phyloP scores from a whole-genome alignment of 2,113 vertebrate species.

The Polypterus senegalus region DNA sequence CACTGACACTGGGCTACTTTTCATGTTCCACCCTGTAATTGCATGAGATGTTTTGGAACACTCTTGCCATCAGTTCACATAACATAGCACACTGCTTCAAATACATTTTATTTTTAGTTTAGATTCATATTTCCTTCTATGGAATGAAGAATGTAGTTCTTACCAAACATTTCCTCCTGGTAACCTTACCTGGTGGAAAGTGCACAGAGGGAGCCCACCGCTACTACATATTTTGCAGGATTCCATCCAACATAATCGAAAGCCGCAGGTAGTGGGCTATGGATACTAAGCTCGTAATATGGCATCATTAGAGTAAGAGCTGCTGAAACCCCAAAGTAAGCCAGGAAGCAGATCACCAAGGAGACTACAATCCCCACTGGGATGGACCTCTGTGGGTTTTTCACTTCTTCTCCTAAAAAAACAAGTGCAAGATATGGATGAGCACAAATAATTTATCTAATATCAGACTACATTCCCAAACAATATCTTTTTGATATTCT shows the following conservation, averaged over 20 bases:
- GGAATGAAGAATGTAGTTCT: too few relatives aligned
- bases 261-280: constrained; percentile 60
- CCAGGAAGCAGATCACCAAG: constrained; percentile 70
- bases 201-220: constrained; percentile 58
- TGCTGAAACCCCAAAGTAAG: constrained; percentile 69
- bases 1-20: too few relatives aligned
- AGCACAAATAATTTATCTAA: background rate
- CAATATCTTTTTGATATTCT: background rate
- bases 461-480: background rate
- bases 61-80: too few relatives aligned
- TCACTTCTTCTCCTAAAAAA: constrained; percentile 66
- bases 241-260: constrained; percentile 62
- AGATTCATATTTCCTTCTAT: too few relatives aligned
- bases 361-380: constrained; percentile 63
- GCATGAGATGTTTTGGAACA: too few relatives aligned
- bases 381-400: constrained; percentile 63
- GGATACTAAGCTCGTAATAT: constrained; percentile 56
- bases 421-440: too few relatives aligned
- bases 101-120: too few relatives aligned
- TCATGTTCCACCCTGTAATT: too few relatives aligned
- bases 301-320: constrained; percentile 79
- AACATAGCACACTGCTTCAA: too few relatives aligned
- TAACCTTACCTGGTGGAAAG: constrained; percentile 52
- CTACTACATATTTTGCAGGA: constrained; percentile 51
- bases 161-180: too few relatives aligned